Evolutionary conservation across 2,113 vertebrate species (phyloP).

Genomic region (Chlamydotis undulata): DNA sequence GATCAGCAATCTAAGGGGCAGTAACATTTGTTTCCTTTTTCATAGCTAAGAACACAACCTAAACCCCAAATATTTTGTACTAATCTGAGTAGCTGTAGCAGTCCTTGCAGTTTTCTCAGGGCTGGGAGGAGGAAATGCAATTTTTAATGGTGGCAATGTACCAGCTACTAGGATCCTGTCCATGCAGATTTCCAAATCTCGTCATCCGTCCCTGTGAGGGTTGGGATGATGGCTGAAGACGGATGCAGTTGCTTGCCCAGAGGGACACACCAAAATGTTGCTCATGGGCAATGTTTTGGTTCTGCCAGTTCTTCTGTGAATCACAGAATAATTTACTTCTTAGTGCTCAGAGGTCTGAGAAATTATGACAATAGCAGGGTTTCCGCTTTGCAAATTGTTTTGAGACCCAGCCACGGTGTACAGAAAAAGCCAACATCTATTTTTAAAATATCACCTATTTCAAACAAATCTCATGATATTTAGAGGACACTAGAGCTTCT

Average conservation of each 20-base stretch:
- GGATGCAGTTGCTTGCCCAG: accelerated
- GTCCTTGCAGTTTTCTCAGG: not conserved
- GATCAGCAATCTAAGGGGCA: not conserved
- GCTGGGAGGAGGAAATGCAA: not conserved
- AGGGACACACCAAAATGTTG: not conserved
- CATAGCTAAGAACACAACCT: not conserved
- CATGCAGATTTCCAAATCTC: accelerated
- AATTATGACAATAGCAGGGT: not conserved
- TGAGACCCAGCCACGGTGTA: not conserved
- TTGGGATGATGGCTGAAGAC: not conserved
- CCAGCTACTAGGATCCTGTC: not conserved
- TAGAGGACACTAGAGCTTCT: not conserved
- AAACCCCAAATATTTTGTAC: not conserved
- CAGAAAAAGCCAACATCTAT: not conserved
- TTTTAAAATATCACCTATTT: not conserved
- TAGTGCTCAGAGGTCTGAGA: not conserved
- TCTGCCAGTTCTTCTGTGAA: not conserved
- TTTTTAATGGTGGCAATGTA: not conserved
- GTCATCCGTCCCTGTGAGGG: not conserved
- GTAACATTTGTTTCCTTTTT: not conserved
- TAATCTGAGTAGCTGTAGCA: not conserved
- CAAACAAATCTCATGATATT: not conserved
- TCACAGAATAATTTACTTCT: not conserved
- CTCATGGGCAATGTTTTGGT: not conserved
- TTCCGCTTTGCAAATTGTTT: not conserved